Conservation (phyloP, 2,888 invertebrate genomes). For the Eupithecia insigniata region DNA sequence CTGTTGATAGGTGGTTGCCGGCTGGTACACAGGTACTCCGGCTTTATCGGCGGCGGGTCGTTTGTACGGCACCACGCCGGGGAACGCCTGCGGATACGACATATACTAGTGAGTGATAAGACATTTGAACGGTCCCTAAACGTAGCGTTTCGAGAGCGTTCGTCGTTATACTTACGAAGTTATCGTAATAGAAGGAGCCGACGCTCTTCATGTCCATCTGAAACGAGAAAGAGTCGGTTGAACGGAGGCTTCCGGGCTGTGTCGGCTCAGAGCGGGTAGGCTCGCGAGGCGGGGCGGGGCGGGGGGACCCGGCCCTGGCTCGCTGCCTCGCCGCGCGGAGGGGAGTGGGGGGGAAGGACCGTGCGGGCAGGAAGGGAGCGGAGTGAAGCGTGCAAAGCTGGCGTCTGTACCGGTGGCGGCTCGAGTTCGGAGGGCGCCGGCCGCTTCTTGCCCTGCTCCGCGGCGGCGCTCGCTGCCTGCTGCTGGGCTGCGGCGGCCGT, state of each 20-base stretch:
- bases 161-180: conserved; percentile 92
- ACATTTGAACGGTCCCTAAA: conserved; percentile 33
- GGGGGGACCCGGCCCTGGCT: conserved; percentile 61
- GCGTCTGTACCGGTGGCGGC: conserved; percentile 95
- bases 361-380: conserved; percentile 68
- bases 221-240: conserved; percentile 85
- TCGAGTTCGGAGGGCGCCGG: conserved; percentile 87
- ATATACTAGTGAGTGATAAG: conserved; percentile 36
- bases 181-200: conserved; percentile 98
- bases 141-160: conserved; percentile 18
- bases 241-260: conserved; percentile 61
- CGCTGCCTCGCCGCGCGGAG: conserved; percentile 54
- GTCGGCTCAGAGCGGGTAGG: conserved; percentile 63
- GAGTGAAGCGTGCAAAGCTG: conserved; percentile 87
- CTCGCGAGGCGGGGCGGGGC: conserved; percentile 59
- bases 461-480: conserved; percentile 86
- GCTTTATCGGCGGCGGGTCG: conserved; percentile 98
- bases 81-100: conserved; percentile 89
- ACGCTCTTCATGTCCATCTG: conserved; percentile 98
- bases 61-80: conserved; percentile 97
- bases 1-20: conserved; percentile 96
- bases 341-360: conserved; percentile 55
- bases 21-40: conserved; percentile 97
- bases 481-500: conserved; percentile 84
- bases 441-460: conserved; percentile 97